A percentile compares a stretch with the other conserved stretches of the same genome.
Conservation (phyloP, 2,888 invertebrate species). For the Trachelus tabidus region DNA sequence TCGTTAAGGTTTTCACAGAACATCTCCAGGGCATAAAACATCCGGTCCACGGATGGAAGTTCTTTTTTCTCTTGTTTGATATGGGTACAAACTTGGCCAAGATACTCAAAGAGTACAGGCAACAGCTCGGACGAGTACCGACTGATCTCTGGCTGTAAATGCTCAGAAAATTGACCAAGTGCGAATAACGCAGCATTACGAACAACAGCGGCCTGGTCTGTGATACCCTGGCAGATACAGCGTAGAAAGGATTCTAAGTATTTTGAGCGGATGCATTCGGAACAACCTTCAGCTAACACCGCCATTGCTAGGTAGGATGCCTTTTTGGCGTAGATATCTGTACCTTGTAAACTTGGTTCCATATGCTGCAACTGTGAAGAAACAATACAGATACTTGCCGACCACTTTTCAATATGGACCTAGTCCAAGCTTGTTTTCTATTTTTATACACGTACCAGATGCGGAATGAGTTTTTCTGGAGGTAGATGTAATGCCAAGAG, state of each 20-base stretch:
- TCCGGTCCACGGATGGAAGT: slow-evolving; percentile 75
- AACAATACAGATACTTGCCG: neutral
- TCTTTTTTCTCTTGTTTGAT: slow-evolving; percentile 70
- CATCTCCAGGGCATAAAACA: slow-evolving; percentile 84
- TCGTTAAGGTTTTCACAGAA: slow-evolving; percentile 83
- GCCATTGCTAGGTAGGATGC: slow-evolving; percentile 81
- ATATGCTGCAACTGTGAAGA: slow-evolving; percentile 68
- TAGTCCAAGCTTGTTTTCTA: neutral
- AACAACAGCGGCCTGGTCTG: slow-evolving; percentile 73
- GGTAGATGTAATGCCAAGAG: slow-evolving; percentile 79
- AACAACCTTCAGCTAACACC: slow-evolving; percentile 82
- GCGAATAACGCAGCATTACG: slow-evolving; percentile 83
- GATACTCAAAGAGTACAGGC: slow-evolving; percentile 78
- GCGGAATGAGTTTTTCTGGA: slow-evolving; percentile 80
- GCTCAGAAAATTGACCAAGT: slow-evolving; percentile 84
- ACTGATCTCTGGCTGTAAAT: slow-evolving; percentile 82
- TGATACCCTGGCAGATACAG: slow-evolving; percentile 78
- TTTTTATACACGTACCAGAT: slow-evolving; percentile 68
- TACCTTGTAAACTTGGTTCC: slow-evolving; percentile 74
- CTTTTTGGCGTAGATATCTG: slow-evolving; percentile 74
- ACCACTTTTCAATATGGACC: neutral
- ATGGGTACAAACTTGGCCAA: slow-evolving; percentile 72
- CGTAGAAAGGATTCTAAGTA: slow-evolving; percentile 77
- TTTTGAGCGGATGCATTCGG: slow-evolving; percentile 78
- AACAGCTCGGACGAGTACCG: slow-evolving; percentile 77